Percentiles rank a stretch among this genome's conserved stretches.
Evolutionary conservation across 1,140 invertebrate genomes (phyloP).

Genomic region (Idris sp.): DNA sequence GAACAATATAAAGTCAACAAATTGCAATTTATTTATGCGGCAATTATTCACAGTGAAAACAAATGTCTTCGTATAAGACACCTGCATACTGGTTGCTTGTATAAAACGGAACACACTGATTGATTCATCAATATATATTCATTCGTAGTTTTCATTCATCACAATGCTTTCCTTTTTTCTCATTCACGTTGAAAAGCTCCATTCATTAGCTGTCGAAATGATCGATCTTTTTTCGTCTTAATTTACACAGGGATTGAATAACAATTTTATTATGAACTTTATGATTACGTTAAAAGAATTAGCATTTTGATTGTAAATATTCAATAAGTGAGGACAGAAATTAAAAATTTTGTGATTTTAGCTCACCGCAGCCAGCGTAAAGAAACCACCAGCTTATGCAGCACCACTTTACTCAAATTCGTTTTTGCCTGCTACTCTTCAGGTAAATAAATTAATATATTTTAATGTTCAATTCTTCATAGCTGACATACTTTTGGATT

Average conservation of each 20-base stretch:
- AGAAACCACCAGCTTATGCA: constrained; percentile 68
- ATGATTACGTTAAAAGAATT: no score
- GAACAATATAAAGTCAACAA: constrained; percentile 10
- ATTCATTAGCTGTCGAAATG: constrained; percentile 4
- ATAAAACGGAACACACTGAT: constrained; percentile 9
- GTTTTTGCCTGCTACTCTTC: constrained; percentile 72
- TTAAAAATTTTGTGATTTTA: constrained; percentile 35
- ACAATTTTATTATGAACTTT: no score
- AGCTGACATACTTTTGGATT: no score
- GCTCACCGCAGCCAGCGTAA: constrained; percentile 58
- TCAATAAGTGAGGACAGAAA: constrained; percentile 4
- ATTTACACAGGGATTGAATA: no score
- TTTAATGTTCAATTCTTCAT: no score
- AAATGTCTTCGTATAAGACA: no score
- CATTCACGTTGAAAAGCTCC: constrained; percentile 9
- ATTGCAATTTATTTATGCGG: constrained; percentile 33
- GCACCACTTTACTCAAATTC: constrained; percentile 69
- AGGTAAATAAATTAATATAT: constrained; percentile 64
- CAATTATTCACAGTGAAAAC: no score
- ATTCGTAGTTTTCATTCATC: constrained; percentile 23
- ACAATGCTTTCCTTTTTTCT: constrained; percentile 3
- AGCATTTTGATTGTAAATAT: constrained; percentile 13
- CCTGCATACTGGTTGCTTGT: no score
- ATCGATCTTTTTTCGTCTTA: no score
- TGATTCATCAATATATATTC: constrained; percentile 7